phyloP scores from a whole-genome alignment of 2,113 vertebrate species.

The Hippocampus comes region DNA sequence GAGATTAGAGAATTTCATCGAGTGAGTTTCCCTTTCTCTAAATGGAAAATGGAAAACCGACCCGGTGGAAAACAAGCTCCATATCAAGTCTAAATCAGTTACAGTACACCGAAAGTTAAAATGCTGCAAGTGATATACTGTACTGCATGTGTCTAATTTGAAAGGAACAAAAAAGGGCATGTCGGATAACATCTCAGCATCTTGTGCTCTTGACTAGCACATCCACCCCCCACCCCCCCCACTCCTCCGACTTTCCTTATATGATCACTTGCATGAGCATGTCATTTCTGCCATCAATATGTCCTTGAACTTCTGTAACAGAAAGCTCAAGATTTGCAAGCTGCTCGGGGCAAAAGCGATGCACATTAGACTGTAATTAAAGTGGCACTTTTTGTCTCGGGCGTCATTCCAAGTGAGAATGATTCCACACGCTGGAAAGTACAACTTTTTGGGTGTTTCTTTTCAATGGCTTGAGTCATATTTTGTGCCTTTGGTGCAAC shows the following conservation, averaged over 20 bases:
- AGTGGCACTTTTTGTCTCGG: slow-evolving; percentile 12
- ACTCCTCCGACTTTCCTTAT: slow-evolving; percentile 9
- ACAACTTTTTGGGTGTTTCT: slow-evolving; percentile 1
- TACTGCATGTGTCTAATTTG: neutral
- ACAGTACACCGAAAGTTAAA: slow-evolving; percentile 10
- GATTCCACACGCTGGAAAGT: slow-evolving; percentile 3
- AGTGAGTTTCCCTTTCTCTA: slow-evolving; percentile 8
- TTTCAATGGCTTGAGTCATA: slow-evolving; percentile 9
- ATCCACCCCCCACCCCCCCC: neutral
- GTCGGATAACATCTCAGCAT: slow-evolving; percentile 1
- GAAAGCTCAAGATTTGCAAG: slow-evolving; percentile 1
- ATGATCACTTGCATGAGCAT: slow-evolving; percentile 29
- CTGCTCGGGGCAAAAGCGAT: neutral
- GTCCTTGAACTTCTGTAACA: neutral
- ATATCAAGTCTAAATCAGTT: neutral
- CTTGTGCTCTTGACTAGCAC: slow-evolving; percentile 9
- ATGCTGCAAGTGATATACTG: slow-evolving; percentile 10
- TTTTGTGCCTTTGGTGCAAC: slow-evolving; percentile 3
- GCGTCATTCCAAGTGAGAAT: neutral
- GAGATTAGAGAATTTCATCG: slow-evolving; percentile 7
- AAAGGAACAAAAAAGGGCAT: slow-evolving; percentile 14
- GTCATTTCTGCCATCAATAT: slow-evolving; percentile 5
- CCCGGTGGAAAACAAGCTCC: neutral
- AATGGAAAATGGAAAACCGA: neutral
- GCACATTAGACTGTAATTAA: neutral